Evolutionary conservation across 2,797 vertebrate genomes (phyloP), one percentile per base, ranked within the genome.

Genomic region (Emys orbicularis): DNA sequence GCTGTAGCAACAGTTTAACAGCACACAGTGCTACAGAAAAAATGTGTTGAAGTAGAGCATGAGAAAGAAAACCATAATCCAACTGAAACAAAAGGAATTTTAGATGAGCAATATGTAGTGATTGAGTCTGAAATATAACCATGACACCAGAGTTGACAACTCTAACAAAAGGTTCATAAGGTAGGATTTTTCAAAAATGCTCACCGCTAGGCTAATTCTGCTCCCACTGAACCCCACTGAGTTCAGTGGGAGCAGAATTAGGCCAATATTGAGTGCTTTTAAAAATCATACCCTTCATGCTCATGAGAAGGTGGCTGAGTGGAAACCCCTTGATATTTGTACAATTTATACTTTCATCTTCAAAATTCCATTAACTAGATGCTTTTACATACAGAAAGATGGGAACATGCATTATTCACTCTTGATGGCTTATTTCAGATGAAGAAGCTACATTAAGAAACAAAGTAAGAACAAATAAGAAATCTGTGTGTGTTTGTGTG

Each of bases 381-480:
- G 74, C 4, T 25, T 89, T 72, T 59, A 19, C 4, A 3, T 89
- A 82, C 44, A 41, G 77, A 88, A 93, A 86, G 1, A 41, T 37
- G 16, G 59, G 61, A n/a, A 21, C 34, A 37, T 37, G 18, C 61
- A 68, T n/a, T 50, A 4, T 27, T 61, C 15, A 74, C 13, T 56
- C 50, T 92, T 92, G 27, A 89, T 92, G 47, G 31, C n/a, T 89
- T 94, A 37, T 13, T 89, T 88, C 80, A 15, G 49, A n/a, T 90
- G 31, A 76, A 86, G 13, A 68, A 21, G 18, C 41, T 37, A 92
- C 79, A 7, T 41, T 77, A 85, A 79, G 23, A 88, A 87, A 79
- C 18, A 41, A 80, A 79, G 54, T 13, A 8, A 4, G 47, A 52
- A 27, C 44, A 83, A 5, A 5, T 84, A 21, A 65, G 54, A 81